phyloP scores from a whole-genome alignment of 2,797 vertebrate genomes.

The Spondyliosoma cantharus region DNA sequence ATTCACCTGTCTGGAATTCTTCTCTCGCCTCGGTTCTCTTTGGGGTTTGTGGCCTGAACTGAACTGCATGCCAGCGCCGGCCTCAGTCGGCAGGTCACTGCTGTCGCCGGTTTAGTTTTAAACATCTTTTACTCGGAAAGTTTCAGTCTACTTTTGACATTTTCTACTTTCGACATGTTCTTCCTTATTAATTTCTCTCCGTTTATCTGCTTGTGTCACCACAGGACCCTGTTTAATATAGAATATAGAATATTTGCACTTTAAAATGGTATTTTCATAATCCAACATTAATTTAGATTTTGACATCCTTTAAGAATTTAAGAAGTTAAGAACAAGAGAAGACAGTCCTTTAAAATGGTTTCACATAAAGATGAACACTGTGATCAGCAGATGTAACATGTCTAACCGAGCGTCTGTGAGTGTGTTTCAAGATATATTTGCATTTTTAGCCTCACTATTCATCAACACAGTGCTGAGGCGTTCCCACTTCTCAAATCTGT shows the following conservation, averaged over 20 bases:
- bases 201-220: not conserved
- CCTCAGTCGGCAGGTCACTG: too few relatives aligned
- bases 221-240: not conserved
- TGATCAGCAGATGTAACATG: too few relatives aligned
- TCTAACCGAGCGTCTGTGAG: not conserved
- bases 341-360: not conserved
- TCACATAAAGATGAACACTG: too few relatives aligned
- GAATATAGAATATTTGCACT: not conserved
- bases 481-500: not conserved
- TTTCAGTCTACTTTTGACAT: not conserved
- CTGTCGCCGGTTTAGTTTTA: not conserved
- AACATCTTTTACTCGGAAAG: not conserved
- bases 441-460: not conserved
- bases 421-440: not conserved
- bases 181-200: not conserved
- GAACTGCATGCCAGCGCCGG: conserved; percentile 1
- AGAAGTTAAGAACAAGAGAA: not conserved
- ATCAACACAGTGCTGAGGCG: not conserved
- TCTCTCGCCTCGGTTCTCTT: conserved; percentile 9
- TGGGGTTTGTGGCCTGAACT: not conserved
- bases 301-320: too few relatives aligned
- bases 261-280: not conserved
- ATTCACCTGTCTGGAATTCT: conserved; percentile 49
- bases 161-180: not conserved
- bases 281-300: not conserved